Evolutionary conservation across 2,113 vertebrate species (phyloP).

Genomic region (Sylvia atricapilla): DNA sequence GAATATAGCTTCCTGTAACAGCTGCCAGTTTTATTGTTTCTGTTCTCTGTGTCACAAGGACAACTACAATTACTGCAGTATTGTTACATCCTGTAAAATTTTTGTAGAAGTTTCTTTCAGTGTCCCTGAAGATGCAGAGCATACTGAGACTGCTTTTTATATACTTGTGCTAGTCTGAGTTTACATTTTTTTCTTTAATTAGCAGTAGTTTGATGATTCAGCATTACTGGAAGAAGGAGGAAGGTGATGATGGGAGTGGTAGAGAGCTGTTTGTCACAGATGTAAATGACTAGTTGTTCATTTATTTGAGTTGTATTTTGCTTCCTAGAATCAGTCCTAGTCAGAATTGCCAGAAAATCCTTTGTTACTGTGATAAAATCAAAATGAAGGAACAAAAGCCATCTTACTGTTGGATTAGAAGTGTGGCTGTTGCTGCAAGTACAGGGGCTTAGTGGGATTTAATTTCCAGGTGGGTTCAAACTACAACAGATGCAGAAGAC

Average conservation of each 20-base stretch:
- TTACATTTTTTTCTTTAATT: background rate
- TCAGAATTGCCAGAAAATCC: background rate
- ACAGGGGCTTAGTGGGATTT: background rate
- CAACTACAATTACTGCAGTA: background rate
- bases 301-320: background rate
- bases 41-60: background rate
- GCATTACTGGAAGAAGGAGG: background rate
- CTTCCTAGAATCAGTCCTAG: background rate
- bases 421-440: background rate
- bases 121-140: background rate
- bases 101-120: background rate
- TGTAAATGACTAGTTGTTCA: background rate
- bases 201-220: background rate
- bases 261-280: background rate
- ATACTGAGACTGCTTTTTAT: background rate
- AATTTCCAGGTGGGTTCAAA: background rate
- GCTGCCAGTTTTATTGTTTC: background rate
- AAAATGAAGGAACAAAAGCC: background rate
- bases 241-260: background rate
- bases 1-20: background rate
- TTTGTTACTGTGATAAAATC: background rate
- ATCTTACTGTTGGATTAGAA: background rate
- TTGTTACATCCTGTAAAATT: background rate
- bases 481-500: background rate
- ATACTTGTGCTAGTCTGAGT: background rate